Evolutionary conservation across 2,888 invertebrate species (phyloP), one percentile per base, ranked within the genome.

Genomic region (Hydraecia micacea): DNA sequence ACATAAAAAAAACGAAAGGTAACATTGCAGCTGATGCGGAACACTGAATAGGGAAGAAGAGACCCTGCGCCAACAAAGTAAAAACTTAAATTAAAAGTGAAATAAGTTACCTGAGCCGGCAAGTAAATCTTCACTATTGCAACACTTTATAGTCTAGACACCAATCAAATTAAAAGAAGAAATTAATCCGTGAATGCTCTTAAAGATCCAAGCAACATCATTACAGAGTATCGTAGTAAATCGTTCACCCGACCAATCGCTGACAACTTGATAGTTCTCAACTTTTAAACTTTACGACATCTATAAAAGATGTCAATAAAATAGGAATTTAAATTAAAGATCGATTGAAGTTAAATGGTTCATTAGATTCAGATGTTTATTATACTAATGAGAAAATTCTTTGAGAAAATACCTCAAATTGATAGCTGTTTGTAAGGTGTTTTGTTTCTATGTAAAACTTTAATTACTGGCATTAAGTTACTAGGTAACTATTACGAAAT

Each of bases 281-380:
- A 32, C 62, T 68, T 52, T 36, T 15, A 77, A 36, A 52, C 25
- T 82, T 84, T 80, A 84, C 65, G 69, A 68, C 58, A 32, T 8
- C 65, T 32, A 73, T 88, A 80, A 83, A 88, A 80, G 28, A 25
- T 49, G 68, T 68, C 70, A 78, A 84, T 86, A 77, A 86, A 87
- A 70, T 66, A 39, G 78, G 85, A 81, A 76, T 87, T 82, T 70
- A n/a, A 80, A 85, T 80, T 73, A 62, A 84, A 87, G 28, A 76
- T 77, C 73, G 49, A 69, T 79, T 78, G 62, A 49, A 81, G 73
- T 72, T 70, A 76, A 87, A 73, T 55, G 52, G 3, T 39, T 79
- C 46, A 73, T 81, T 49, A 36, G 7, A 55, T 69, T 36, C 13
- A 28, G 21, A 25, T 60, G n/a, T 52, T 39, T 36, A 36, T 32